Conservation (phyloP, 2,113 vertebrate genomes). For the Tauraco erythrolophus region DNA sequence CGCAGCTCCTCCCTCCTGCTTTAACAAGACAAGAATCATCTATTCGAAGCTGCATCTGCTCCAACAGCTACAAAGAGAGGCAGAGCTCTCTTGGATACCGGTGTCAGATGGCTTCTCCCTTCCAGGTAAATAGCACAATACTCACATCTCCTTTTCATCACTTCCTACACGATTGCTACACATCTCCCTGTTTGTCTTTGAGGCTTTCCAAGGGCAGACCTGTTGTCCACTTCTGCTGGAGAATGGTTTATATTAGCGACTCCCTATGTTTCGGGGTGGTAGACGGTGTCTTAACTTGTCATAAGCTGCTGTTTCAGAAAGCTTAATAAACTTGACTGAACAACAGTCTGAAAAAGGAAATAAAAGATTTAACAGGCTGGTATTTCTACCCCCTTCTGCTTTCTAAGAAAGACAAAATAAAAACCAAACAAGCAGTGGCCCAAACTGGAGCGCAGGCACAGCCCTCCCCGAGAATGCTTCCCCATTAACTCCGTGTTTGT, state of each 20-base stretch:
- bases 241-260: neutral
- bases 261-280: neutral
- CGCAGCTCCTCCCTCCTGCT: neutral
- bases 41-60: neutral
- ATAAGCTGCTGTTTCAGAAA: constrained; percentile 37
- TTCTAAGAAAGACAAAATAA: constrained; percentile 71
- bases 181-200: neutral
- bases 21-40: neutral
- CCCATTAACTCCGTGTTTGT: constrained; percentile 59
- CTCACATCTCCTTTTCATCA: neutral
- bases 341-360: constrained; percentile 44
- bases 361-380: constrained; percentile 48
- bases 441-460: neutral
- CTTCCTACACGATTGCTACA: neutral
- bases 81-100: neutral
- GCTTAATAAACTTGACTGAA: constrained; percentile 58
- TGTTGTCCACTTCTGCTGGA: neutral
- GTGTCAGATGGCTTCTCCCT: neutral
- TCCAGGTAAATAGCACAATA: neutral
- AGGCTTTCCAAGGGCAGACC: neutral
- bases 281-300: neutral
- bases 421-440: constrained; percentile 60
- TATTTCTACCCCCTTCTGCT: constrained; percentile 64
- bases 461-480: constrained; percentile 49
- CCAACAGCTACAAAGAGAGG: neutral